Evolutionary conservation across 2,113 vertebrate genomes (phyloP).

Genomic region (Zosterops lateralis): DNA sequence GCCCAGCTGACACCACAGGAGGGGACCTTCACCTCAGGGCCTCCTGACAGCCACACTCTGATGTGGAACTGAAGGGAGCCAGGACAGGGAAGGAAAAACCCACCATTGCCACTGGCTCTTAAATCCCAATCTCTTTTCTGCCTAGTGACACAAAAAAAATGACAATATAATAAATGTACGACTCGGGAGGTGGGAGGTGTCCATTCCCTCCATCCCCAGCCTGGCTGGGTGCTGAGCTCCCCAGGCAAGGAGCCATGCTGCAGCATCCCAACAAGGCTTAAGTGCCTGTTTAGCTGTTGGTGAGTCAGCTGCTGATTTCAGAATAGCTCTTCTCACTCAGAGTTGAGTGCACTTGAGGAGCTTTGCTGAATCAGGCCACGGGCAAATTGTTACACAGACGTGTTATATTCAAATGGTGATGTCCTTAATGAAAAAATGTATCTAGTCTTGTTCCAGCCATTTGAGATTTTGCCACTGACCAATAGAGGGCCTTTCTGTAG

Average conservation of each 20-base stretch:
- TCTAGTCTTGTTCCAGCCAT: not conserved
- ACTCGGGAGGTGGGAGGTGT: rapidly evolving
- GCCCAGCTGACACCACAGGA: not conserved
- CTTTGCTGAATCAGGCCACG: not conserved
- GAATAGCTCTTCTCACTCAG: not conserved
- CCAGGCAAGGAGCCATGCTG: rapidly evolving
- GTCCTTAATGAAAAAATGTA: not conserved
- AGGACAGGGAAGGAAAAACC: not conserved
- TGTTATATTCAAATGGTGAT: not conserved
- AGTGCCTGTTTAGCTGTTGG: not conserved
- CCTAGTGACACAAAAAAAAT: not conserved
- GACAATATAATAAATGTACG: not conserved
- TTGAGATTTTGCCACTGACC: not conserved
- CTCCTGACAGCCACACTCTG: not conserved
- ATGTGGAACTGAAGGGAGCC: not conserved
- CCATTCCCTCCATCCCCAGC: not conserved
- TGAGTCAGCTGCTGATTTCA: conserved; percentile 16
- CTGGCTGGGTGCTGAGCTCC: rapidly evolving
- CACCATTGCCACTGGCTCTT: not conserved
- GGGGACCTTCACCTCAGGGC: not conserved
- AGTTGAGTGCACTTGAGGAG: not conserved
- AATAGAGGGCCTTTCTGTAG: not conserved
- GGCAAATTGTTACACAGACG: not conserved
- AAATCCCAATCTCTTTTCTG: not conserved
- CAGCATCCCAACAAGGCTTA: not conserved